Base-by-base conservation (phyloP, 2,113 vertebrate genomes). In the Cryptomyrus ogoouensis region DNA sequence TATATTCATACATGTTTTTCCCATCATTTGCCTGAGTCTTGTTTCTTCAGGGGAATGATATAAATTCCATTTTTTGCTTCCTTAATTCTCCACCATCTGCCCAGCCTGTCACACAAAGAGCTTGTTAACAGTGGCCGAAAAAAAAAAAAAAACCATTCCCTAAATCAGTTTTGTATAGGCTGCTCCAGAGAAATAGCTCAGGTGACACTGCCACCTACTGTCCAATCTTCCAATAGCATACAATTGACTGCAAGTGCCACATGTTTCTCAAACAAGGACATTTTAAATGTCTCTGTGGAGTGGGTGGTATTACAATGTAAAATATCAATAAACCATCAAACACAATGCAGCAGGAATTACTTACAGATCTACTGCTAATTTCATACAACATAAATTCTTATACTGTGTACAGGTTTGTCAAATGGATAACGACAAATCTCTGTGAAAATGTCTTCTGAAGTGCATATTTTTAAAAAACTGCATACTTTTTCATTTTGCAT, bases 1-100 rank as follows among this genome's bases (percentile, higher is more conserved):
- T 19, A 80, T 39, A 80, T 35, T 80, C 74, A 80, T 80, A 6
- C 35, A 80, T 39, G 31, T 80, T 35, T 13, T 80, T 39, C 70
- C 35, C 13, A 39, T 80, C 31, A 80, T 35, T n/a, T 87, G 50
- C 85, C 39, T 5, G 90, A 44, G 56, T 62, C 85, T 91, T 94
- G 94, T 90, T 94, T 94, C 92, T 95, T 96, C 3, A 96, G 94
- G 83, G 96, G 96, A 94, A 96, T 96, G 83, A 96, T 90, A 91
- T 94, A 96, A 46, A 96, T 91, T 87, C 95, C 96, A 5, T 96
- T 96, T 90, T 93, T 96, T 9, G 96, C 95, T 62, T 96, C 95
- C 90, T 96, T 96, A 90, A 95, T 89, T 92, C 95, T 94, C 96
- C 95, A 96, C 96, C 96, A 96, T 86, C 96, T 92, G 21, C 96